Base-by-base conservation (phyloP, 2,797 vertebrate genomes). In the Leucoraja ocellata region DNA sequence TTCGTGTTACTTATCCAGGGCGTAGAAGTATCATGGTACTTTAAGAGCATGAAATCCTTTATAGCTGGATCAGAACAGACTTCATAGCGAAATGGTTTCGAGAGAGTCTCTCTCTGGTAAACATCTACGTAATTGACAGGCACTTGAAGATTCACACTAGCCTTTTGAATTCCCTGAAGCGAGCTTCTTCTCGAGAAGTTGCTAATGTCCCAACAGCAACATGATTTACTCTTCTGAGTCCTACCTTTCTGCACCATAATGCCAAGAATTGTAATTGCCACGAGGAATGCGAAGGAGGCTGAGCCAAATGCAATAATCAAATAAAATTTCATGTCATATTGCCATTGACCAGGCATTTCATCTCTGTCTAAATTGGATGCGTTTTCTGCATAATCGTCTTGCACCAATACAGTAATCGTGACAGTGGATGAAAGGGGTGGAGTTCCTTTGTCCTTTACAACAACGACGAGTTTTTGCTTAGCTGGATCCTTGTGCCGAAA, bases 401-500 rank as follows among this genome's bases (percentile, higher is more conserved):
- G 95, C 93, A 96, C 93, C 90, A 95, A 94, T 91, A 96, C 94
- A 3, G 94, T 93, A 8, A 97, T 74, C 0, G 95, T 95, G 23
- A 97, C 94, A 0, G 95, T 95, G 23, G 96, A 95, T 61, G 96
- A 96, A 10, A 96, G 96, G 0, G 95, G 94, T 0, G 96, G 96
- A 0, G 96, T 94, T 68, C 96, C 96, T 0, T 94, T 96, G 93
- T 97, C 97, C 90, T 0, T 95, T 93, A 97, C 95, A 90, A 96
- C 93, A n/a, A 96, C 93, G 0, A 95, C 94, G 79, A 96, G 95
- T 93, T 94, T 96, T 94, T 96, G 95, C 93, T 95, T 96, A 94
- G 95, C 93, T 28, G 94, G 94, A 93, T 97, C 96, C 0, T 95
- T 95, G 91, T 95, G 94, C 93, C 95, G 94, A 95, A 96, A 73